phyloP scores from a whole-genome alignment of 1,140 invertebrate genomes.

The Mamestra configurata region DNA sequence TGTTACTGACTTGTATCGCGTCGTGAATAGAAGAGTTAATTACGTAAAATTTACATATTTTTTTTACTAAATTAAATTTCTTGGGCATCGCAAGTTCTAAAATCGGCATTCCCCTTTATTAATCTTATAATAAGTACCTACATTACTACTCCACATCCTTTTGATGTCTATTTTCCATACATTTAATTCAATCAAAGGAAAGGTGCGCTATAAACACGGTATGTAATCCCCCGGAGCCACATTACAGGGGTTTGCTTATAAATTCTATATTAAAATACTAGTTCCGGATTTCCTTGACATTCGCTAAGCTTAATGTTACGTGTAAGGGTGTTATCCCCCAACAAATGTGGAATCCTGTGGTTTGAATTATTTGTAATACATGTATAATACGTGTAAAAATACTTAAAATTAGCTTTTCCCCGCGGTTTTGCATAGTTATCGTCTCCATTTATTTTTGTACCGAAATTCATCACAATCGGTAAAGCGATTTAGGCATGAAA shows the following conservation, averaged over 20 bases:
- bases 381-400: no score
- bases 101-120: no score
- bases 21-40: no score
- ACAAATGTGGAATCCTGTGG: background rate
- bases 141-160: background rate
- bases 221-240: slow-evolving; percentile 27
- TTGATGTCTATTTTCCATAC: slow-evolving; percentile 21
- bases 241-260: slow-evolving; percentile 46
- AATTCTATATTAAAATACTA: slow-evolving; percentile 47
- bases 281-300: slow-evolving; percentile 46
- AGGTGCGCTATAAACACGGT: slow-evolving; percentile 6
- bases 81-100: no score
- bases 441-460: no score
- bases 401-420: no score
- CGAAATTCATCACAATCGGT: no score
- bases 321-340: background rate
- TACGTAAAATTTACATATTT: no score
- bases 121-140: background rate
- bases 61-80: no score
- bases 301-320: slow-evolving; percentile 30
- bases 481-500: no score
- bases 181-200: slow-evolving; percentile 49
- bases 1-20: no score
- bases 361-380: background rate
- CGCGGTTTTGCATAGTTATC: no score